These are phyloP conservation scores for Cephus rjabovi DNA, from an alignment of 2,888 invertebrate genomes.

Conservation along the genomic window DNA sequence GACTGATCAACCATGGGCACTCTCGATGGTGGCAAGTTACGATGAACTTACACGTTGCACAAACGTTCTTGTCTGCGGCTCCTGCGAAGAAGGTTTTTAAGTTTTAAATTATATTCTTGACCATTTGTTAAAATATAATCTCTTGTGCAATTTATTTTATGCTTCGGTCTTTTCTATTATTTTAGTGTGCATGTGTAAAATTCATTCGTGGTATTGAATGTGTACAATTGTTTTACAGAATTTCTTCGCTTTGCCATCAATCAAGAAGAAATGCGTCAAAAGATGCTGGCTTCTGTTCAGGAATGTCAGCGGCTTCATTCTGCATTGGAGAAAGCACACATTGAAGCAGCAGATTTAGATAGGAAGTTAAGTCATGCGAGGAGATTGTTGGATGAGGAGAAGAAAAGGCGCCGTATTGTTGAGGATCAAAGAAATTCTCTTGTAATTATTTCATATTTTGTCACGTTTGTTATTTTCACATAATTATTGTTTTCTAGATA, in stretches of 20 bases:
- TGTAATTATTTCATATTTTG: conserved; percentile 65
- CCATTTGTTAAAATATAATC: not conserved
- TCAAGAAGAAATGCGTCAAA: conserved; percentile 77
- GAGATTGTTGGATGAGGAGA: conserved; percentile 84
- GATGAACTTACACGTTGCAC: conserved; percentile 80
- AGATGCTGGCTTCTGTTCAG: conserved; percentile 77
- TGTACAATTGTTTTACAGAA: conserved; percentile 67
- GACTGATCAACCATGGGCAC: conserved; percentile 30
- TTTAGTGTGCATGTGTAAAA: not conserved
- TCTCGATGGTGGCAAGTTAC: conserved; percentile 77
- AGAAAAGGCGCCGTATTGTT: conserved; percentile 75
- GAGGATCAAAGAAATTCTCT: conserved; percentile 80
- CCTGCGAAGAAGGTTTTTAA: conserved; percentile 76
- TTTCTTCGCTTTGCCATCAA: conserved; percentile 80
- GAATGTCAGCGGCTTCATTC: conserved; percentile 81
- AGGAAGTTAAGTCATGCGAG: conserved; percentile 85
- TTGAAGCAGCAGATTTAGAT: conserved; percentile 81
- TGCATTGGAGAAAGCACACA: conserved; percentile 77
- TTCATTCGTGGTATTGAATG: not conserved
- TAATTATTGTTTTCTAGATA: conserved; percentile 8
- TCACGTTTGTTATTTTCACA: not conserved
- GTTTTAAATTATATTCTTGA: not conserved
- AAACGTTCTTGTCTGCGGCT: conserved; percentile 74
- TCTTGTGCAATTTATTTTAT: not conserved
- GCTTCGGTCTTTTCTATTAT: not conserved